phyloP scores from a whole-genome alignment of 2,113 vertebrate species.

The Podilymbus podiceps region DNA sequence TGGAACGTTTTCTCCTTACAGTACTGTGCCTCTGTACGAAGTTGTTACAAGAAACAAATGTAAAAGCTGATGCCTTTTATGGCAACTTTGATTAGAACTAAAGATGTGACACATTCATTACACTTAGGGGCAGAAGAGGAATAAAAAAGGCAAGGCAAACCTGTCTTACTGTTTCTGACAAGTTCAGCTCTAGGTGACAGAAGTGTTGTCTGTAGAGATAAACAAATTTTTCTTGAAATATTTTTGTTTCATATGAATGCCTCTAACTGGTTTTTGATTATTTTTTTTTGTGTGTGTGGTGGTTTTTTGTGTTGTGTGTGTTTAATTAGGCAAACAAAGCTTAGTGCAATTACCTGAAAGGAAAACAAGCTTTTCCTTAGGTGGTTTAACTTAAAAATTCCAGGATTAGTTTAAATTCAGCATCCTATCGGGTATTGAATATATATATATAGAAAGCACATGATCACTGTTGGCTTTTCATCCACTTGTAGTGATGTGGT shows the following conservation, averaged over 20 bases:
- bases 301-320: background rate
- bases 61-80: background rate
- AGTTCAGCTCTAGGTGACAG: background rate
- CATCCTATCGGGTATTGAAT: rapidly evolving
- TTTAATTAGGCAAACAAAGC: background rate
- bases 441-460: background rate
- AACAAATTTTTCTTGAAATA: background rate
- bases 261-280: background rate
- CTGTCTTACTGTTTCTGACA: background rate
- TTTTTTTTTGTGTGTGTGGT: background rate
- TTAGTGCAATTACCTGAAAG: background rate
- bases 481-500: background rate
- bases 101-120: background rate
- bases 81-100: background rate
- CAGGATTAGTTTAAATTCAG: background rate
- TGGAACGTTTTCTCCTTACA: background rate
- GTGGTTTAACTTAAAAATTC: background rate
- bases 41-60: background rate
- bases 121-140: background rate
- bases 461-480: background rate
- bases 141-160: background rate
- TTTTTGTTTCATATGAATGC: background rate
- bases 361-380: background rate
- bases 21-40: background rate
- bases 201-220: background rate